phyloP scores from a whole-genome alignment of 2,888 invertebrate species.

The Habroteleia sp. region DNA sequence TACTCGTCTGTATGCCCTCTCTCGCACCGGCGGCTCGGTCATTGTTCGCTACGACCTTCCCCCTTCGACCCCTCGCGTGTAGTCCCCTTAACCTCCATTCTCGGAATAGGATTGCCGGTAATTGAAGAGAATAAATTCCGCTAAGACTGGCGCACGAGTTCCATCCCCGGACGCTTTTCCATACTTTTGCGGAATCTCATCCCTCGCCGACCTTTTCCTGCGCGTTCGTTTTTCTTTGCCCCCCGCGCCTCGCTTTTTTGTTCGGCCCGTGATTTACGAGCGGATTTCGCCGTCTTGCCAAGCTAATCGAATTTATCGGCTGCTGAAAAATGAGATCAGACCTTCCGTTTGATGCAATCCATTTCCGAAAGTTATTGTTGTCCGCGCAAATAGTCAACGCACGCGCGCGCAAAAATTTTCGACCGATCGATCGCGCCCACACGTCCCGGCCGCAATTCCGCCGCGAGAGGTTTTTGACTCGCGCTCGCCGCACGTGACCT shows the following conservation, averaged over 20 bases:
- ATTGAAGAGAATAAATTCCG: conserved; percentile 61
- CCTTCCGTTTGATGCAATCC: conserved; percentile 15
- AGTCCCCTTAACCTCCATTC: conserved; percentile 59
- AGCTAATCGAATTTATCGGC: conserved; percentile 33
- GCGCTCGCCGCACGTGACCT: conserved; percentile 45
- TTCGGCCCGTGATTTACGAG: conserved; percentile 25
- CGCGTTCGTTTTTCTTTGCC: not conserved
- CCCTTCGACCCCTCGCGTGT: conserved; percentile 36
- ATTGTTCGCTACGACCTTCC: conserved; percentile 55
- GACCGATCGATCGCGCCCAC: conserved; percentile 19
- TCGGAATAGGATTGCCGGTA: conserved; percentile 52
- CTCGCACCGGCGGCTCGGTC: conserved; percentile 49
- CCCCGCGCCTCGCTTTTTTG: not conserved
- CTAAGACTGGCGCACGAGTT: conserved; percentile 34
- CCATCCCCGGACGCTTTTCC: conserved; percentile 21
- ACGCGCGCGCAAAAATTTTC: conserved; percentile 13
- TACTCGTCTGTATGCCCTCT: conserved; percentile 58
- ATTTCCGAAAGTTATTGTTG: not conserved
- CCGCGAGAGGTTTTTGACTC: conserved; percentile 46
- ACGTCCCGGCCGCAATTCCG: conserved; percentile 12
- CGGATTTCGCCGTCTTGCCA: conserved; percentile 24
- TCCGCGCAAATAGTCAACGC: conserved; percentile 8
- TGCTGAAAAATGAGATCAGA: conserved; percentile 17
- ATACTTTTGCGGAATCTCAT: conserved; percentile 28
- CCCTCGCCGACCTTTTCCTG: not conserved